Evolutionary conservation across 2,797 vertebrate genomes (phyloP).

Genomic region (Taeniopygia guttata): DNA sequence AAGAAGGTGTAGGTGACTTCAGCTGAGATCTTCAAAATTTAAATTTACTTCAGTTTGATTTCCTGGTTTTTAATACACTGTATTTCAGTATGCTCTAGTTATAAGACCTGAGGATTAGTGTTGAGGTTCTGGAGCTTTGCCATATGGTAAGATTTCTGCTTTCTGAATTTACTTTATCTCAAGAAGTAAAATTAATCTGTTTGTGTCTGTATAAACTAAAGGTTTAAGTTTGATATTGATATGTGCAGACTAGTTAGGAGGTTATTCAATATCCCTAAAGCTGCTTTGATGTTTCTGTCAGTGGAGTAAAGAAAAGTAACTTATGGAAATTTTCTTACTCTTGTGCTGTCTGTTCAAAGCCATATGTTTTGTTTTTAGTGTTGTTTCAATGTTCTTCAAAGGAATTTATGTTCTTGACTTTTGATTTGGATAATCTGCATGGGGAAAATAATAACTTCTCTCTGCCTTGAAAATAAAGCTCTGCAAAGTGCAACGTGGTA

Average conservation of each 20-base stretch:
- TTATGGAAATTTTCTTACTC: rapidly evolving
- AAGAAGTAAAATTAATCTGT: not conserved
- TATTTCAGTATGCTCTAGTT: not conserved
- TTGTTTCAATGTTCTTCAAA: not conserved
- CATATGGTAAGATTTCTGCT: not conserved
- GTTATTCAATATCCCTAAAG: not conserved
- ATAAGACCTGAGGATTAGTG: not conserved
- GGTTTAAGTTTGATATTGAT: not conserved
- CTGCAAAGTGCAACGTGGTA: not conserved
- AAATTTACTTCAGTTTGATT: not conserved
- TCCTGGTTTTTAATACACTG: not conserved
- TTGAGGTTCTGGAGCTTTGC: not conserved
- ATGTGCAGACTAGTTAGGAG: not conserved
- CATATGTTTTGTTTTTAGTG: not conserved
- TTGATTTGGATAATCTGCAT: not conserved
- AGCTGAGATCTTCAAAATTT: not conserved
- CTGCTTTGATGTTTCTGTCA: not conserved
- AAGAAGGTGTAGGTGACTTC: not conserved
- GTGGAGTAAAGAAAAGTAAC: not conserved
- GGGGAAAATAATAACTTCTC: not conserved
- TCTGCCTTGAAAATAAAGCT: not conserved
- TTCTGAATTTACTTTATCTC: not conserved
- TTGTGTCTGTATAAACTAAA: not conserved
- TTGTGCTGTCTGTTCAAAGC: not conserved
- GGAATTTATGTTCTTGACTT: not conserved